Evolutionary conservation across 2,797 vertebrate species (phyloP), one percentile per base, ranked within the genome.

Genomic region (Spondyliosoma cantharus): DNA sequence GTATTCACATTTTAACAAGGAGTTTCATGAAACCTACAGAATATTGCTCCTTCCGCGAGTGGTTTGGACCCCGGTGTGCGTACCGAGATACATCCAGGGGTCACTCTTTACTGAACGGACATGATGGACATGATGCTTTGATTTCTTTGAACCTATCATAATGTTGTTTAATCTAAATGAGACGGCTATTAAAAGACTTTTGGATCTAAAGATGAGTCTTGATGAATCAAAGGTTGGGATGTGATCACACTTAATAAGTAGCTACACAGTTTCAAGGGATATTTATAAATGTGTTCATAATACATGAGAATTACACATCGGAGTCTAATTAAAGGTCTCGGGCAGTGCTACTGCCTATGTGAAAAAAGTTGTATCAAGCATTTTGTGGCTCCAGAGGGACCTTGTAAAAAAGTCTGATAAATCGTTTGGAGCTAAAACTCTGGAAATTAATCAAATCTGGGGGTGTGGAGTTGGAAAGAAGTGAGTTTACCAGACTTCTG

Each of bases 181-280:
- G 80, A 87, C 81, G 32, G 82, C 79, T 91, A 94, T 94, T 93
- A 94, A 94, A 94, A 87, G 85, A 89, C 86, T 93, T 94, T 94
- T 93, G 84, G 84, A 93, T 91, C 90, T 90, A 92, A 88, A 80
- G 25, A 66, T 37, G 88, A 69, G 66, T 90, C 70, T 84, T 90
- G 80, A 11, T 37, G 37, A 37, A 37, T 91, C 68, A 54, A 17
- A 85, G 68, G 42, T 76, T 72, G 71, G 53, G 32, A 78, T 81
- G 81, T 79, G 12, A 67, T 77, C 50, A 12, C n/a, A 14, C 15
- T 67, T 29, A 11, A 24, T n/a, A 66, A 50, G 13, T 19, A 24
- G 57, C 25, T 24, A 48, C 58, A 49, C 16, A 29, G n/a, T 65
- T 25, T 52, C 49, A 53, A 53, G 22, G 50, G 12, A 53, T 53